Base-by-base conservation (phyloP, 1,140 invertebrate species). In the Papilio polytes region DNA sequence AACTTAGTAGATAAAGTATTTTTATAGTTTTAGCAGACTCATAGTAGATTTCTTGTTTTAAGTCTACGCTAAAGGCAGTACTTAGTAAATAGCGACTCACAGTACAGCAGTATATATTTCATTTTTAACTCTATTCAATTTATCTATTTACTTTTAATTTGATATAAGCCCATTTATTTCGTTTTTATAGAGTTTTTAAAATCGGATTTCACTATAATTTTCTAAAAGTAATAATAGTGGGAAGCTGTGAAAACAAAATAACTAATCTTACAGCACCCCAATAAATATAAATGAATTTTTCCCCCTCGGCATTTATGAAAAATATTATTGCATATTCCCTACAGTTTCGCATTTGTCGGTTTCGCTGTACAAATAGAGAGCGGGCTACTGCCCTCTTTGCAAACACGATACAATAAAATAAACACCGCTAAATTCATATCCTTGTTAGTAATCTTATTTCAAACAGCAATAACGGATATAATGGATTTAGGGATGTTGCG, bases 361-460 rank as follows among this genome's bases (percentile, higher is more conserved):
- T 82, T 83, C 8, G 53, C 78, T 83, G 66, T 73, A 70, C 56
- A 83, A 80, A 83, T 80, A 83, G 22, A 78, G 63, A 70, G 48
- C 59, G 53, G 63, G 70, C 80, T 78, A 48, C 72, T 80, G 46
- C 74, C 72, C 82, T 78, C 78, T 84, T 82, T 72, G 66, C 81
- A 85, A 83, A 85, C 80, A 83, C 70, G 53, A 80, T 81, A 80
- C 81, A 82, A 88, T 83, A 85, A 86, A 87, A 85, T 85, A 89
- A 88, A 91, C 80, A 86, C 78, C 85, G 84, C 81, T 85, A 86
- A 86, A 88, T 88, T 88, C 82, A 87, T 87, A 85, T 85, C 84
- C 82, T 82, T 82, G 80, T 82, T 83, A 81, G 76, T 85, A 85
- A 86, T 85, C 84, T 85, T 66, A 80, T 85, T 83, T 81, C 82